Evolutionary conservation across 2,113 vertebrate species (phyloP).

Genomic region (Zingel zingel): DNA sequence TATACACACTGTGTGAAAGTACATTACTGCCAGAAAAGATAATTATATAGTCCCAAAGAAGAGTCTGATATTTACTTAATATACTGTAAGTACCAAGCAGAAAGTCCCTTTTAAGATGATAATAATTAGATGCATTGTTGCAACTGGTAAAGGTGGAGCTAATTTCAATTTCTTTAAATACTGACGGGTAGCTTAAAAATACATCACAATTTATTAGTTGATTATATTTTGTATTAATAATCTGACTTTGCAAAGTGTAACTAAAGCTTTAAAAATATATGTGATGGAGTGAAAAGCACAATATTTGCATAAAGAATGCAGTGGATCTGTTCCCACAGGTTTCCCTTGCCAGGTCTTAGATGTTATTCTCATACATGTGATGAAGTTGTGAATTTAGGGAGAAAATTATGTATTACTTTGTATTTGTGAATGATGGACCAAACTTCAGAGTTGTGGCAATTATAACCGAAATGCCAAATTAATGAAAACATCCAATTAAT

Average conservation of each 20-base stretch:
- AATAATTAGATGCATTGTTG: background rate
- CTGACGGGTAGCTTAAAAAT: background rate
- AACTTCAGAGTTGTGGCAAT: background rate
- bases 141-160: background rate
- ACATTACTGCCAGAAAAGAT: too few relatives aligned
- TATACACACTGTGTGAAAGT: background rate
- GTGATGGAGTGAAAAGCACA: too few relatives aligned
- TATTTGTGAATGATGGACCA: background rate
- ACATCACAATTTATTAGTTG: background rate
- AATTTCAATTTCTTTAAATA: background rate
- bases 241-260: background rate
- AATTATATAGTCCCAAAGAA: too few relatives aligned
- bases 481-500: background rate
- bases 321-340: background rate
- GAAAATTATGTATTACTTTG: background rate
- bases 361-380: background rate
- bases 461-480: background rate
- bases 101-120: too few relatives aligned
- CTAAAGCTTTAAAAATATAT: too few relatives aligned
- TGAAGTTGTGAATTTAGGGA: background rate
- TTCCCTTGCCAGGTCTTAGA: background rate
- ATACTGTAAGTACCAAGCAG: too few relatives aligned
- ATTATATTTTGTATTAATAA: background rate
- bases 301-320: background rate
- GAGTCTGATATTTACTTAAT: too few relatives aligned